Evolutionary conservation across 2,797 vertebrate genomes (phyloP).

Genomic region (Adelosebastes latens): DNA sequence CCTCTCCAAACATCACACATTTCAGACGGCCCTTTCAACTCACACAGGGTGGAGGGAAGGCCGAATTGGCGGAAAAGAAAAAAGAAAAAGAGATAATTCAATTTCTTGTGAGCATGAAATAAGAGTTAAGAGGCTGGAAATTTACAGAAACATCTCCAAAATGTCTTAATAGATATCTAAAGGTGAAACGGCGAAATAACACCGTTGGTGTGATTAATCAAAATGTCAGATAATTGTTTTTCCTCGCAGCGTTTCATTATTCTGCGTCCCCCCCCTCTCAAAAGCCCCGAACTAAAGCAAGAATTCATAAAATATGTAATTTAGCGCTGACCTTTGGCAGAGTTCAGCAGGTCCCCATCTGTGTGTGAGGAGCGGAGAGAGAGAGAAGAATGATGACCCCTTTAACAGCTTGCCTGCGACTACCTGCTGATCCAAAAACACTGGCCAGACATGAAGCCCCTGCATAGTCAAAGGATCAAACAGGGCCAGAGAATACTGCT

Average conservation of each 20-base stretch:
- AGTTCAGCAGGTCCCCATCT: constrained; percentile 97
- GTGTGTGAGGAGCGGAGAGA: constrained; percentile 86
- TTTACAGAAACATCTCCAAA: constrained; percentile 24
- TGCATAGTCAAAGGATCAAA: constrained; percentile 94
- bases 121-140: constrained; percentile 26
- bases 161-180: constrained; percentile 20
- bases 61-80: constrained; percentile 6
- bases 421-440: constrained; percentile 99
- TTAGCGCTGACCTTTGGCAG: constrained; percentile 91
- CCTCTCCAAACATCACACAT: constrained; percentile 74
- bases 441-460: constrained; percentile 92
- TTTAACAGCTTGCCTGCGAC: constrained; percentile 91
- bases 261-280: constrained; percentile 25
- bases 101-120: constrained; percentile 50
- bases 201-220: constrained; percentile 47
- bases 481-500: constrained; percentile 87
- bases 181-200: constrained; percentile 36
- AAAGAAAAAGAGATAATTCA: constrained; percentile 40
- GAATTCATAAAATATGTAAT: constrained; percentile 90
- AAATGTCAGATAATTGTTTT: constrained; percentile 67
- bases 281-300: constrained; percentile 75
- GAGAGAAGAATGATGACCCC: constrained; percentile 92
- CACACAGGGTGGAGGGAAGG: constrained; percentile 36
- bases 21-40: constrained; percentile 72
- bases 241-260: constrained; percentile 58